Evolutionary conservation across 2,888 invertebrate species (phyloP).

Genomic region (Leptothorax acervorum): DNA sequence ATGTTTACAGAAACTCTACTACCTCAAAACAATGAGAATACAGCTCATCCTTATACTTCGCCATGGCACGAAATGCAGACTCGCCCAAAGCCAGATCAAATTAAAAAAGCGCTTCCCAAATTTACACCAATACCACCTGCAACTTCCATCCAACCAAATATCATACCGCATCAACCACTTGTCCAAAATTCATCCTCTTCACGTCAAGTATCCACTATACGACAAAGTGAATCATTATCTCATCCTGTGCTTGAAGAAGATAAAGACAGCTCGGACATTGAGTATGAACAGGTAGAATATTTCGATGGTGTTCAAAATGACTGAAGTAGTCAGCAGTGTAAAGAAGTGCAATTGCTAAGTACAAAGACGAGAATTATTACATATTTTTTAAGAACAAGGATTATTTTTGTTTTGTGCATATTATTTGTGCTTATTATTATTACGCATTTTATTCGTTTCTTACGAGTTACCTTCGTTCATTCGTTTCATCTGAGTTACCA

Average conservation of each 20-base stretch:
- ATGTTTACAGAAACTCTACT: not conserved
- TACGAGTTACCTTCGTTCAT: no score
- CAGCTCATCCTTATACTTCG: not conserved
- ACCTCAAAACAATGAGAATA: not conserved
- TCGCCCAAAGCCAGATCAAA: not conserved
- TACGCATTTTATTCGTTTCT: no score
- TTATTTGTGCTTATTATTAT: no score
- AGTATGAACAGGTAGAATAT: not conserved
- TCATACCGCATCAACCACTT: not conserved
- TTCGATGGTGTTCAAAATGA: not conserved
- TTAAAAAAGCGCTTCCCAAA: not conserved
- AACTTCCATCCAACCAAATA: not conserved
- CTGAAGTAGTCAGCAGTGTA: not conserved
- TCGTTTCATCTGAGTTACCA: no score
- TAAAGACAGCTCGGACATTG: not conserved
- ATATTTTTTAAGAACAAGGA: not conserved
- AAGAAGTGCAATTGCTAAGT: not conserved
- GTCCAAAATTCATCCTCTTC: not conserved
- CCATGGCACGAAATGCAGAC: not conserved
- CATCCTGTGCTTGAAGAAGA: not conserved
- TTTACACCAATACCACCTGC: not conserved
- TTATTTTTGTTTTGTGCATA: not conserved
- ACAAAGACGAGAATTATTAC: not conserved
- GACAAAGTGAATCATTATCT: not conserved
- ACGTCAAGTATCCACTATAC: not conserved